Evolutionary conservation across 2,113 vertebrate genomes (phyloP).

Genomic region (Saguinus midas): DNA sequence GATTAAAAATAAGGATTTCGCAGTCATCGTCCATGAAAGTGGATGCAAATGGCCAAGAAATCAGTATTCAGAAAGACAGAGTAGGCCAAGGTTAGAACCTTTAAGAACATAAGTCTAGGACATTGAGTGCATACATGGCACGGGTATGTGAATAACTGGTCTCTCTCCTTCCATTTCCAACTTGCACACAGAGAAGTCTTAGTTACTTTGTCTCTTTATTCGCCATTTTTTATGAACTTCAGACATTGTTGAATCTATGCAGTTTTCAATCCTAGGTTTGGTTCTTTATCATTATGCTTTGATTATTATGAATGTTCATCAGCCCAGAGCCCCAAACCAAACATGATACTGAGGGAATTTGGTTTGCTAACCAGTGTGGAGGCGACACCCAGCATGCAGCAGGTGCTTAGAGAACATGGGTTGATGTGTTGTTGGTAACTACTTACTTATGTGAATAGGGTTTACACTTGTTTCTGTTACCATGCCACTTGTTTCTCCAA

Average conservation of each 20-base stretch:
- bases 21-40: not conserved
- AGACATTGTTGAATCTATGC: not conserved
- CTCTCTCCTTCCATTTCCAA: not conserved
- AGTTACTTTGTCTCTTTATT: not conserved
- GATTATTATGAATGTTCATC: not conserved
- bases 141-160: not conserved
- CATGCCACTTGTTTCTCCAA: not conserved
- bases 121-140: accelerated
- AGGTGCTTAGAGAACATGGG: not conserved
- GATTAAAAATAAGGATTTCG: not conserved
- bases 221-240: not conserved
- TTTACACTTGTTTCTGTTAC: not conserved
- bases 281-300: not conserved
- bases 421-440: not conserved
- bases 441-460: not conserved
- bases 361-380: not conserved
- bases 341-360: not conserved
- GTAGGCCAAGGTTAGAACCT: not conserved
- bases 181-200: not conserved
- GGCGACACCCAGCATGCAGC: too few species aligned
- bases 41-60: not conserved
- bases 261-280: not conserved
- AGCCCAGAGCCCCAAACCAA: not conserved
- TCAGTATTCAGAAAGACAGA: not conserved
- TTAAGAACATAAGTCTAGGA: not conserved